A percentile compares a stretch with the other conserved stretches of the same genome.
phyloP scores from a whole-genome alignment of 2,113 vertebrate genomes.

The Eretmochelys imbricata region DNA sequence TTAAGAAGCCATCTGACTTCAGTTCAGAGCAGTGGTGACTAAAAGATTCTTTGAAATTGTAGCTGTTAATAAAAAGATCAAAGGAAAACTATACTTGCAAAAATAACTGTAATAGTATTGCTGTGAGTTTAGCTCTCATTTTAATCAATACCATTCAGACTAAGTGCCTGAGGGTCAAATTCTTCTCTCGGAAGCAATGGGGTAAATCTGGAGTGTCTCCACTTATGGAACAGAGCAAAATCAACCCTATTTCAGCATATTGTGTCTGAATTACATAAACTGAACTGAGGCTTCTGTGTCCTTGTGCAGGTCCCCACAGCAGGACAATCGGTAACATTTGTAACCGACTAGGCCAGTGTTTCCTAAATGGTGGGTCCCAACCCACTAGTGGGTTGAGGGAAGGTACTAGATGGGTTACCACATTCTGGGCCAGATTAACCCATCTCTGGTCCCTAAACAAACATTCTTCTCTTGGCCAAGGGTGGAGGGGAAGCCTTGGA shows the following conservation, averaged over 20 bases:
- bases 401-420: neutral
- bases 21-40: neutral
- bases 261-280: neutral
- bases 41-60: slow-evolving; percentile 12
- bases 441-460: neutral
- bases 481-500: neutral
- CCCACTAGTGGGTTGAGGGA: neutral
- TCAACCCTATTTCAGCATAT: neutral
- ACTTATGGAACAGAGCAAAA: neutral
- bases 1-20: neutral
- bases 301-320: neutral
- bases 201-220: neutral
- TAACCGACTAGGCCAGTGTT: neutral
- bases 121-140: neutral
- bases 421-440: neutral
- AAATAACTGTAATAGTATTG: neutral
- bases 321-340: neutral
- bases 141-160: neutral
- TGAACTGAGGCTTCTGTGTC: neutral
- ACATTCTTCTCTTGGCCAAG: neutral
- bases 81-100: slow-evolving; percentile 11
- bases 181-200: neutral
- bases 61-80: neutral
- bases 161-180: neutral
- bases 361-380: neutral